Evolutionary conservation across 1,140 invertebrate genomes (phyloP).

Genomic region (Temnothorax curvispinosus): DNA sequence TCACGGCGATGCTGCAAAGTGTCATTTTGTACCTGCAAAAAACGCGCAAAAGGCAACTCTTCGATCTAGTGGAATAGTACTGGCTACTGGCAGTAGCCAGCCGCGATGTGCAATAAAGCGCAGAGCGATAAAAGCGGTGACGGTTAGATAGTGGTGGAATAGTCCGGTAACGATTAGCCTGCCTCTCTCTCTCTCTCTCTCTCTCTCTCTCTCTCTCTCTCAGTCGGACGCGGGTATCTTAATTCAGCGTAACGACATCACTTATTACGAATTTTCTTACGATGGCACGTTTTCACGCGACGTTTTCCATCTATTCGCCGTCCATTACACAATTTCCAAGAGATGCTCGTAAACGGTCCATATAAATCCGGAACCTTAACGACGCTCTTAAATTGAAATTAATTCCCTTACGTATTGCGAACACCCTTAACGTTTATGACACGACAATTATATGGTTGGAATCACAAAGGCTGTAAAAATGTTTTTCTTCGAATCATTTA

Average conservation of each 20-base stretch:
- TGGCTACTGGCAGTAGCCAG: constrained; percentile 57
- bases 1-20: not conserved
- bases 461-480: not conserved
- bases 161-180: constrained; percentile 23
- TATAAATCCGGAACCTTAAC: not conserved
- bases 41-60: not conserved
- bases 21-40: not conserved
- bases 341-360: not conserved
- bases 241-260: constrained; percentile 32
- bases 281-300: constrained; percentile 4
- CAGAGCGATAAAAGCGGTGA: constrained; percentile 20
- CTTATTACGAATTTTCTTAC: constrained; percentile 38
- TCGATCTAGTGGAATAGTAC: constrained; percentile 70
- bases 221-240: constrained; percentile 13
- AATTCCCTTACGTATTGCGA: not conserved
- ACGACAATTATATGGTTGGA: not conserved
- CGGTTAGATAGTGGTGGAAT: constrained; percentile 32
- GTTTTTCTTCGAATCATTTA: too few relatives aligned
- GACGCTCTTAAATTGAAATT: constrained; percentile 25
- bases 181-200: not conserved
- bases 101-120: constrained; percentile 38
- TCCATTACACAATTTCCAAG: constrained; percentile 8
- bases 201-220: too few relatives aligned
- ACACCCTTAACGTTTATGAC: not conserved
- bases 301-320: not conserved